Base-by-base conservation (phyloP, 2,888 invertebrate species). In the Lissonota sp. region DNA sequence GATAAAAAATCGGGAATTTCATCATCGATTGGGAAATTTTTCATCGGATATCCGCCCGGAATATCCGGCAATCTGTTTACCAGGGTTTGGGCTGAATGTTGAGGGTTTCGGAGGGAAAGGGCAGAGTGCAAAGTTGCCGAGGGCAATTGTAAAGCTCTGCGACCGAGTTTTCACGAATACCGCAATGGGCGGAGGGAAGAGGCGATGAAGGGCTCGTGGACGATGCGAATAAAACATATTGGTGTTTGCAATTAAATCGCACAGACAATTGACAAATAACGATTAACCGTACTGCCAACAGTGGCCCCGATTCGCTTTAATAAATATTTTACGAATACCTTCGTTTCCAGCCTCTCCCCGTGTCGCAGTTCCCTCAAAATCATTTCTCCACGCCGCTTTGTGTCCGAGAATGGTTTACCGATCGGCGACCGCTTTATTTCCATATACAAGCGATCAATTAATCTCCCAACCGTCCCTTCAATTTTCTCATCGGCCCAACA, bases 241-340 rank as follows among this genome's bases (percentile, higher is more conserved):
- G 90, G 89, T 90, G 88, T 89, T 91, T 88, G 88, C 88, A 91
- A 91, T 91, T 90, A 90, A 91, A 91, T 89, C 86, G 88, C 78
- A 86, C 90, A 90, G 90, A 90, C 91, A 89, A 90, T 90, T 87
- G 88, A 90, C 91, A 91, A 91, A 91, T 88, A 91, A 84, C 86
- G 88, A 89, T 88, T 87, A 87, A 87, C 84, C 85, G 82, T 75
- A 60, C 71, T 60, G 49, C 42, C 66, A 64, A 39, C 81, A 77
- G 71, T 49, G 26, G 26, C 80, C 79, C 55, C 84, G 84, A 87
- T 89, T 88, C 88, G 88, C 90, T 90, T 90, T 90, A 89, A 90
- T 91, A 89, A 91, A 91, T 91, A 90, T 89, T 87, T 86, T 71
- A 83, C 85, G 69, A 86, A 75, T 40, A 53, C 66, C 66, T 39